A percentile compares a stretch with the other conserved stretches of the same genome.
Conservation (phyloP, 2,113 vertebrate species). For the Phasianus colchicus region DNA sequence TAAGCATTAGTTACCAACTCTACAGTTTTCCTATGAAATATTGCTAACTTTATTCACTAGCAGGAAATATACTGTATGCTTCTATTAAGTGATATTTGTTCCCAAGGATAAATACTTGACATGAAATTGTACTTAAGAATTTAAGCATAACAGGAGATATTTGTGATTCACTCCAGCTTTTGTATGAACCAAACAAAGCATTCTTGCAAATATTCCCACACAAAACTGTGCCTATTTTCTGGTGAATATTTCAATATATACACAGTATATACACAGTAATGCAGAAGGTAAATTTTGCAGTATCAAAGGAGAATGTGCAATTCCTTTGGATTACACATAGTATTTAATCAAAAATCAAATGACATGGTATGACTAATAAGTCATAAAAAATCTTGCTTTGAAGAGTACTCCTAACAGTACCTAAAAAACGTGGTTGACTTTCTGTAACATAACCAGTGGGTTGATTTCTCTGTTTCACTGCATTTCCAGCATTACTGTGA, state of each 20-base stretch:
- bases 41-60: neutral
- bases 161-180: neutral
- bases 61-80: neutral
- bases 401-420: neutral
- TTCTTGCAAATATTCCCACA: neutral
- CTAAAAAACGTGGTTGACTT: neutral
- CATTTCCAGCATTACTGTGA: neutral
- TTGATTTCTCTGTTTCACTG: neutral
- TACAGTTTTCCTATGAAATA: neutral
- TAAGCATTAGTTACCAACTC: slow-evolving; percentile 2
- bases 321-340: neutral
- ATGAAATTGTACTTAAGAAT: neutral
- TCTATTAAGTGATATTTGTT: neutral
- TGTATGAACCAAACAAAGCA: neutral
- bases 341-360: neutral
- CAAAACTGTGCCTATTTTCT: neutral
- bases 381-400: neutral
- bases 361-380: neutral
- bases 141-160: neutral
- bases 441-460: neutral
- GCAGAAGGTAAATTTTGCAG: neutral
- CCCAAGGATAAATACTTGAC: neutral
- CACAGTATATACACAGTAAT: neutral
- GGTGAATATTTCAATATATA: neutral
- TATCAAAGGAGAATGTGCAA: neutral